A percentile compares a stretch with the other conserved stretches of the same genome.
These are phyloP conservation scores for Myrmecobius fasciatus DNA, from an alignment of 2,113 vertebrate genomes.

Conservation along the genomic window DNA sequence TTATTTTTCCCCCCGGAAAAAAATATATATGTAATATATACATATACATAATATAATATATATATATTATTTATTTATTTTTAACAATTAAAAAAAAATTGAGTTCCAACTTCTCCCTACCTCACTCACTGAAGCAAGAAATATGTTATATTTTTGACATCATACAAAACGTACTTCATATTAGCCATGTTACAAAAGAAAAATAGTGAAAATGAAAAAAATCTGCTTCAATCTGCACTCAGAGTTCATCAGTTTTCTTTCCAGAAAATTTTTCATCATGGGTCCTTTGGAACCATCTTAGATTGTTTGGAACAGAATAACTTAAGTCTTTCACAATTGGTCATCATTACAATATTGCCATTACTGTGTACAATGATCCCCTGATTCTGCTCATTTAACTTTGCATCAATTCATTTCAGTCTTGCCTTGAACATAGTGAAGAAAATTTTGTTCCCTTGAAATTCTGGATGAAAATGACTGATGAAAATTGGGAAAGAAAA, in stretches of 20 bases:
- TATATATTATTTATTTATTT: too few species aligned
- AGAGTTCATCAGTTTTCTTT: background rate
- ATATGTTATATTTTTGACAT: too few species aligned
- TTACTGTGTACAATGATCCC: background rate
- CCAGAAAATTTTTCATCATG: background rate
- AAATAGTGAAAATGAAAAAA: too few species aligned
- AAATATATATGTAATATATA: too few species aligned
- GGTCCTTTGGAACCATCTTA: background rate
- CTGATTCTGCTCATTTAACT: background rate
- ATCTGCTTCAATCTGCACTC: too few species aligned
- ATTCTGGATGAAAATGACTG: background rate
- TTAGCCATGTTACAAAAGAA: background rate
- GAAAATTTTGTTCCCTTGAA: background rate
- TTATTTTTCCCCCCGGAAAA: too few species aligned
- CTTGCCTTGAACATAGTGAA: background rate
- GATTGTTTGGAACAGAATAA: background rate
- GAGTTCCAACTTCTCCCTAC: too few species aligned
- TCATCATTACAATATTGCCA: background rate
- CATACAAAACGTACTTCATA: too few species aligned
- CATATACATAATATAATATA: too few species aligned
- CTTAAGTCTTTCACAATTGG: background rate
- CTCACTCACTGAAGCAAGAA: too few species aligned
- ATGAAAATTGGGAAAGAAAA: background rate
- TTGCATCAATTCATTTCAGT: background rate
- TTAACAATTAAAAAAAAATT: too few species aligned